A percentile compares a stretch with the other conserved stretches of the same genome.
Conservation (phyloP, 2,888 invertebrate genomes). For the Caenorhabditis wallacei region DNA sequence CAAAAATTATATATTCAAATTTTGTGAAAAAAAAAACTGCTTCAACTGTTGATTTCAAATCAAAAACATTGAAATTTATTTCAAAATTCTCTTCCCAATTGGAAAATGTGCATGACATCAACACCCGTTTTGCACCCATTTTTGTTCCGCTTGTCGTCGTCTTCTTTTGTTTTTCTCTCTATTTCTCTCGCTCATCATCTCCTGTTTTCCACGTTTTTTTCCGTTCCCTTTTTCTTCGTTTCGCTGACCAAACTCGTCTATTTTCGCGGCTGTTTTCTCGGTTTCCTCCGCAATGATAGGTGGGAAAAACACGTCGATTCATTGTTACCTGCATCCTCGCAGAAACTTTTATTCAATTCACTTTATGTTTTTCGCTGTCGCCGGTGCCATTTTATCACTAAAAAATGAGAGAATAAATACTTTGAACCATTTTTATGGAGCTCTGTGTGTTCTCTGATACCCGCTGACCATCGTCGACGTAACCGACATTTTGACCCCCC, state of each 20-base stretch:
- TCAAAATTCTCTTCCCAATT: neutral
- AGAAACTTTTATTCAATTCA: no score
- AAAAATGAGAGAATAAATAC: no score
- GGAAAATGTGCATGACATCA: neutral
- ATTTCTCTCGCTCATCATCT: constrained; percentile 18
- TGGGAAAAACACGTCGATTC: neutral
- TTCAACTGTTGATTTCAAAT: neutral
- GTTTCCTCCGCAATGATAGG: neutral
- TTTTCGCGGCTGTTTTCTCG: constrained; percentile 16
- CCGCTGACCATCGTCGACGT: constrained; percentile 4
- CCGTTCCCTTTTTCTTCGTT: constrained; percentile 16
- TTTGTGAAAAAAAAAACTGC: no score
- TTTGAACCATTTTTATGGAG: no score
- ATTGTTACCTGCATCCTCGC: no score
- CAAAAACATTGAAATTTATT: neutral
- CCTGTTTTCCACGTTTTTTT: constrained; percentile 28
- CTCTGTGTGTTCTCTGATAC: constrained; percentile 36
- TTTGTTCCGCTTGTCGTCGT: neutral
- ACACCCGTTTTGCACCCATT: constrained; percentile 22
- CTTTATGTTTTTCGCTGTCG: no score
- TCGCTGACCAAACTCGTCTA: constrained; percentile 6
- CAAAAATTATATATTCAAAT: no score
- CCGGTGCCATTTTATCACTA: no score
- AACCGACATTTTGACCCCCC: constrained; percentile 46
- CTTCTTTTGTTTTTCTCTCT: constrained; percentile 25